Conservation (phyloP, 2,888 invertebrate species). For the Polyploca ridens region DNA sequence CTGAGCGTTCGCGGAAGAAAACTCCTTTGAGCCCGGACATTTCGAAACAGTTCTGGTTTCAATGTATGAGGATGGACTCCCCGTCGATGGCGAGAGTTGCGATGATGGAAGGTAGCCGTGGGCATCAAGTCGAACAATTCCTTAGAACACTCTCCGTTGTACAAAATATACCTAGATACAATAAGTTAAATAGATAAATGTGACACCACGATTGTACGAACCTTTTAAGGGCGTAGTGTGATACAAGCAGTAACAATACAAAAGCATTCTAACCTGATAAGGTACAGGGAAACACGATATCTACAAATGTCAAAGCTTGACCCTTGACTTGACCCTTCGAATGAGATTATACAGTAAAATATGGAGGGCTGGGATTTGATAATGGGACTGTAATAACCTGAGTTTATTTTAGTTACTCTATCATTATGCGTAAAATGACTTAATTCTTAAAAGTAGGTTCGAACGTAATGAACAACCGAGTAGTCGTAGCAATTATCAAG, state of each 20-base stretch:
- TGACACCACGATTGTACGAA: neutral
- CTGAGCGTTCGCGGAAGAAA: no score
- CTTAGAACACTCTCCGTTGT: no score
- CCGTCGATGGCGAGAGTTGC: no score
- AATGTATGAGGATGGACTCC: no score
- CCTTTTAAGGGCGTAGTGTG: neutral
- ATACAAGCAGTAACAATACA: slow-evolving; percentile 30
- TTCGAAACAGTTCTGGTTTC: no score
- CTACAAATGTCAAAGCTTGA: slow-evolving; percentile 68
- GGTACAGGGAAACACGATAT: slow-evolving; percentile 52
- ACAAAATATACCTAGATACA: no score
- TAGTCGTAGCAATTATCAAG: neutral
- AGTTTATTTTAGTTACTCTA: slow-evolving; percentile 8
- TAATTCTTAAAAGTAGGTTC: neutral
- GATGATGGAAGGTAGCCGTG: no score
- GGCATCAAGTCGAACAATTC: no score
- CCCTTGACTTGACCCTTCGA: slow-evolving; percentile 49
- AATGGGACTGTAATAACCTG: slow-evolving; percentile 5
- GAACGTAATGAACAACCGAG: neutral
- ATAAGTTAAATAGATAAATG: neutral
- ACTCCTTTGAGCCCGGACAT: no score
- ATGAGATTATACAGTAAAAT: slow-evolving; percentile 37
- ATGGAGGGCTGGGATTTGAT: slow-evolving; percentile 27
- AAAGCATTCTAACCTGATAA: slow-evolving; percentile 34
- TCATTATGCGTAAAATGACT: slow-evolving; percentile 12